A percentile compares a stretch with the other conserved stretches of the same genome.
phyloP scores from a whole-genome alignment of 2,113 vertebrate species.

The Ochotona princeps region DNA sequence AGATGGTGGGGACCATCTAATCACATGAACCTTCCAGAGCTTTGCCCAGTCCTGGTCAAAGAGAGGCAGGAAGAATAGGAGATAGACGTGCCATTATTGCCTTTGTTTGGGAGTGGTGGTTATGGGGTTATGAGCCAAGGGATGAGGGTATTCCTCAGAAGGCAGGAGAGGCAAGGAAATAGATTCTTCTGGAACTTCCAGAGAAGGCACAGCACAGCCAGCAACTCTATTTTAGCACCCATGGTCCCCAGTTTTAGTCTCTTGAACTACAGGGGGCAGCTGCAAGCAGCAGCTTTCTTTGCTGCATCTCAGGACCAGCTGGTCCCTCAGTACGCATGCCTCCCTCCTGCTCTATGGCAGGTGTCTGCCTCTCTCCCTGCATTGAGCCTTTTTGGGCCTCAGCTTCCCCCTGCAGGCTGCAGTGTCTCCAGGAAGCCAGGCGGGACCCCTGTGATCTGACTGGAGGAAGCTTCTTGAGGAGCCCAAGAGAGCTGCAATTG shows the following conservation, averaged over 20 bases:
- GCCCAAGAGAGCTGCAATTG: accelerated
- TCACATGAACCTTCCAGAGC: neutral
- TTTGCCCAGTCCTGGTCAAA: neutral
- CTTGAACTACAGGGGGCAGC: too few relatives aligned
- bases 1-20: neutral
- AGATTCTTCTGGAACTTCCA: neutral
- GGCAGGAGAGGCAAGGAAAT: neutral
- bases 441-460: neutral
- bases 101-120: too few relatives aligned
- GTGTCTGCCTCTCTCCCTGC: neutral
- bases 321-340: constrained; percentile 58
- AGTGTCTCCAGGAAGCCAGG: neutral
- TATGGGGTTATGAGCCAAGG: too few relatives aligned
- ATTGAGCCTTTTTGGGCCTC: neutral
- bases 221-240: too few relatives aligned
- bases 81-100: neutral
- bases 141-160: too few relatives aligned
- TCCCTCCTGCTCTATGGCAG: neutral
- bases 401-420: neutral
- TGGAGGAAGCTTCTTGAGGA: neutral
- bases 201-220: neutral
- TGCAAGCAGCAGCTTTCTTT: too few relatives aligned
- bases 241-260: too few relatives aligned
- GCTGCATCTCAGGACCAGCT: too few relatives aligned
- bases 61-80: neutral